Evolutionary conservation across 2,888 invertebrate species (phyloP).

Genomic region (Escarpia spicata): DNA sequence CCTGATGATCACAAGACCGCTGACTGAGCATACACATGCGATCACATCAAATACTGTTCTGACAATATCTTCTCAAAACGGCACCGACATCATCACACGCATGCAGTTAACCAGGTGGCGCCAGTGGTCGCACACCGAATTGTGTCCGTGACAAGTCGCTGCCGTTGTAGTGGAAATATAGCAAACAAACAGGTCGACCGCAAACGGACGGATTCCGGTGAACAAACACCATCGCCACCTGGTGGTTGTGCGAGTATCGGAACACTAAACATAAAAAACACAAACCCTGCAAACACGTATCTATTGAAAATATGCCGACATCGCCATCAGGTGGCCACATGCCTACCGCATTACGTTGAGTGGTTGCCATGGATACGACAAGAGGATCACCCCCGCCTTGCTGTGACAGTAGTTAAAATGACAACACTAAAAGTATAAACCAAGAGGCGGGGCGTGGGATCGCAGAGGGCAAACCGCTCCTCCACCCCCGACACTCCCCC

Average conservation of each 20-base stretch:
- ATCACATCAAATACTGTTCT: constrained; percentile 16
- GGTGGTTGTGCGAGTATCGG: constrained; percentile 13
- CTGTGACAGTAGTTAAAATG: constrained; percentile 13
- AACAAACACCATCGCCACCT: background rate
- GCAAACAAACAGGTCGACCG: background rate
- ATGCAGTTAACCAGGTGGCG: background rate
- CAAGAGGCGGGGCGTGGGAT: background rate
- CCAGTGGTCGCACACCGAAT: background rate
- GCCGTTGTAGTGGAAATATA: background rate
- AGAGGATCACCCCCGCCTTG: background rate
- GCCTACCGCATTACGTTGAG: background rate
- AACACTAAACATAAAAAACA: constrained; percentile 14
- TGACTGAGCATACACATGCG: background rate
- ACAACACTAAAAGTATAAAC: constrained; percentile 13
- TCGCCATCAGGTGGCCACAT: background rate
- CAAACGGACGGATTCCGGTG: background rate
- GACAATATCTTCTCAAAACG: constrained; percentile 14
- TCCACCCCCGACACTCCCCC: background rate
- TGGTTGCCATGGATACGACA: background rate
- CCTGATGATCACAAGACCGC: background rate
- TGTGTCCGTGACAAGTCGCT: background rate
- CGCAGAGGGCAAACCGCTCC: background rate
- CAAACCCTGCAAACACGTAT: constrained; percentile 6
- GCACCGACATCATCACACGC: constrained; percentile 3
- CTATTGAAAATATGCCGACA: background rate